Base-by-base conservation (phyloP, 2,797 vertebrate genomes). In the Cebuella pygmaea region DNA sequence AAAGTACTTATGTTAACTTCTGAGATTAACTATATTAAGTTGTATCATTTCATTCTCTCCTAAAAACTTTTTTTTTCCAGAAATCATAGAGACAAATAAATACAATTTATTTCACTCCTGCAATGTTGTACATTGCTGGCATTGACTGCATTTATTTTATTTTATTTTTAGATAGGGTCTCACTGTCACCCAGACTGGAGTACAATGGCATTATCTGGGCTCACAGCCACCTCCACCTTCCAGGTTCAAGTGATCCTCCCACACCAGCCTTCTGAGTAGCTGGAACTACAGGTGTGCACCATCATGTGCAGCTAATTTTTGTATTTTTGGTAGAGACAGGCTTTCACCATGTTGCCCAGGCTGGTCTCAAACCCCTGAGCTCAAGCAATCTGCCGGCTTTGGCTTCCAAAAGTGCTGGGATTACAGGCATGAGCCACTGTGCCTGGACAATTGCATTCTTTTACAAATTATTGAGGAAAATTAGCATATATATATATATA, bases 31-130 rank as follows among this genome's bases (percentile, higher is more conserved):
- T 39, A 50, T 87, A 39, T 19, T 15, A 84, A 94, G 4, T 46
- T 78, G 55, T n/a, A 59, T 30, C 33, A 84, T 80, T 95, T 90
- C 27, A 59, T 52, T 79, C 36, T 87, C 74, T 72, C 12, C 88
- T 50, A 72, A 85, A 79, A 41, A 76, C 22, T 90, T 89, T 94
- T 22, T 96, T 48, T 19, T 95, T 94, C 61, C 85, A 75, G 39
- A 97, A 92, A 70, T 85, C 36, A 95, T 46, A 75, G 55, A 4
- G 9, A 80, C 27, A n/a, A 75, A 61, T 74, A 79, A 74, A 95
- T 36, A 95, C 41, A 52, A 94, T 95, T 96, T 76, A 81, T 84
- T 86, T 76, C 83, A 90, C 81, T 59, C 96, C 48, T 74, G 39
- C 74, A 84, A 8, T 0, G 2, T 48, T 76, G 9, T 46, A 88